Conservation (phyloP, 2,113 vertebrate genomes). For the Daboia siamensis region DNA sequence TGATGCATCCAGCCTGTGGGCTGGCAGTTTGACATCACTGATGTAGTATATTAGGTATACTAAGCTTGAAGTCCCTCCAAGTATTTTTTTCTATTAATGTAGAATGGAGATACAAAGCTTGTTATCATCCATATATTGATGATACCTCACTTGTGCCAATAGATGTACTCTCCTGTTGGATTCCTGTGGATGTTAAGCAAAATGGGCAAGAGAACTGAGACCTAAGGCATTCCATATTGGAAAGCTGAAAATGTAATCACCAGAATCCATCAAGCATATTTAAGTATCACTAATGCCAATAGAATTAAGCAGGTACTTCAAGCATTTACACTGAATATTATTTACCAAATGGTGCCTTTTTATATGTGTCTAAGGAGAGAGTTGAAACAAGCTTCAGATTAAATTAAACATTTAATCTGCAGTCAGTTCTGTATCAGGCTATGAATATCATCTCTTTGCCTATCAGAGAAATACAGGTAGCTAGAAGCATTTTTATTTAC, state of each 20-base stretch:
- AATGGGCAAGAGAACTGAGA: background rate
- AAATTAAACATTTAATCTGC: constrained; percentile 25
- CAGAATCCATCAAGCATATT: background rate
- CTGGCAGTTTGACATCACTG: too few species aligned
- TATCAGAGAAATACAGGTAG: constrained; percentile 13
- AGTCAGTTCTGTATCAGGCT: constrained; percentile 29
- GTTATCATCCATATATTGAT: background rate
- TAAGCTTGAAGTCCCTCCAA: background rate
- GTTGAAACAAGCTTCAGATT: constrained; percentile 35
- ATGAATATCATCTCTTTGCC: constrained; percentile 24
- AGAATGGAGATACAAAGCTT: background rate
- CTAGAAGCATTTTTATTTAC: constrained; percentile 32
- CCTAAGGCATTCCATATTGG: background rate
- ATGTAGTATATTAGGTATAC: background rate
- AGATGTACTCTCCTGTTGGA: background rate
- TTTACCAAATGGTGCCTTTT: background rate
- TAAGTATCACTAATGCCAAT: background rate
- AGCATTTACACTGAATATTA: background rate
- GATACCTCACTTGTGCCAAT: background rate
- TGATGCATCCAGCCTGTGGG: too few species aligned
- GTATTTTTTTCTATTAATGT: background rate
- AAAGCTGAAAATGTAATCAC: background rate
- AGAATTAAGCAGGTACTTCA: background rate
- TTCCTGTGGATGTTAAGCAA: background rate
- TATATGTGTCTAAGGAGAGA: background rate